Evolutionary conservation across 2,113 vertebrate species (phyloP).

Genomic region (Dromiciops gliroides): DNA sequence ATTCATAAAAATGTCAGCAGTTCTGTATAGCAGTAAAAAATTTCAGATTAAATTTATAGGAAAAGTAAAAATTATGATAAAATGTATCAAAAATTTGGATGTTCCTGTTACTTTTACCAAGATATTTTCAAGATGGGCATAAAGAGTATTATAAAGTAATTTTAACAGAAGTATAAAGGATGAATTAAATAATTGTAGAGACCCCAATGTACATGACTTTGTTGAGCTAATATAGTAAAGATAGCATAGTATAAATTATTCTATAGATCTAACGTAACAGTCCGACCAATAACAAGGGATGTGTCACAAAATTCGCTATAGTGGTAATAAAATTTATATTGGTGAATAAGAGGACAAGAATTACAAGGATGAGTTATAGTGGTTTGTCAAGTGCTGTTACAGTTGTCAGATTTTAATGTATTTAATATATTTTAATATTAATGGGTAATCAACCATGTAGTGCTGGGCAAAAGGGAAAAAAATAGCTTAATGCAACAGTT

Average conservation of each 20-base stretch:
- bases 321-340: neutral
- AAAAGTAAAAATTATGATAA: neutral
- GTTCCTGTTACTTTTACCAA: neutral
- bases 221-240: neutral
- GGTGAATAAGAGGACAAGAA: neutral
- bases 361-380: neutral
- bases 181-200: neutral
- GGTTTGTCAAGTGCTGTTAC: neutral
- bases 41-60: neutral
- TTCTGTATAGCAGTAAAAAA: neutral
- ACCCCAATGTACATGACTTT: neutral
- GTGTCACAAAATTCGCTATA: neutral
- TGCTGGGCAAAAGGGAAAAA: neutral
- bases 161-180: neutral
- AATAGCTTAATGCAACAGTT: neutral
- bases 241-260: neutral
- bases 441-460: neutral
- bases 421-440: neutral
- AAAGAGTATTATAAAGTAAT: neutral
- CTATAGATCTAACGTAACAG: neutral
- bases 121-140: neutral
- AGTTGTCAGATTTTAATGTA: neutral
- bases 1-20: neutral
- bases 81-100: neutral
- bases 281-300: neutral